Percentiles rank a stretch among this genome's conserved stretches.
Evolutionary conservation across 2,113 vertebrate species (phyloP).

Genomic region (Thunnus maccoyii): DNA sequence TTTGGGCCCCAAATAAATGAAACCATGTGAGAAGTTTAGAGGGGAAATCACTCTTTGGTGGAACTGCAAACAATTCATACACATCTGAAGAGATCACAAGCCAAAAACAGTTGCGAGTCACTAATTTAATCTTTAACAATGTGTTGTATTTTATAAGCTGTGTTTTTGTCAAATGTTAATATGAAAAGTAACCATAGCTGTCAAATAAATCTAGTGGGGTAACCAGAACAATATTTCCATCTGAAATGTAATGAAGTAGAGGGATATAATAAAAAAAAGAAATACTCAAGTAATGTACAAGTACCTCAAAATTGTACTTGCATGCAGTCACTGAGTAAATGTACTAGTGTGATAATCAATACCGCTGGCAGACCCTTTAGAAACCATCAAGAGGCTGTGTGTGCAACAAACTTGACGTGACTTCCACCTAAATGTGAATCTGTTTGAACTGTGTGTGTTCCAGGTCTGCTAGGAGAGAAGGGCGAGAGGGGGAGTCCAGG

Average conservation of each 20-base stretch:
- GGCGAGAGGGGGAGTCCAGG: constrained; percentile 75
- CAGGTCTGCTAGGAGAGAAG: constrained; percentile 74
- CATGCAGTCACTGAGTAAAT: not conserved
- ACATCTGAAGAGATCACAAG: not conserved
- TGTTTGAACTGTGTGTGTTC: constrained; percentile 25
- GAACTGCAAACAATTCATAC: too few relatives aligned
- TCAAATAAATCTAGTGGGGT: too few relatives aligned
- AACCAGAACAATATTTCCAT: not conserved
- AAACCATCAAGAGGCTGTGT: not conserved
- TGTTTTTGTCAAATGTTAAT: not conserved
- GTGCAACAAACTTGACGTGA: not conserved
- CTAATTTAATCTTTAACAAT: not conserved
- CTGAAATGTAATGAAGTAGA: not conserved
- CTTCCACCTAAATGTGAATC: not conserved
- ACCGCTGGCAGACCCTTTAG: not conserved
- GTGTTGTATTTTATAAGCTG: not conserved
- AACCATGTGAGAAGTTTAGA: too few relatives aligned
- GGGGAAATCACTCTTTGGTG: not conserved
- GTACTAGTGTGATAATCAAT: not conserved
- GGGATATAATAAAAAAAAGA: not conserved
- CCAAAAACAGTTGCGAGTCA: too few relatives aligned
- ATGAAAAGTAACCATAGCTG: too few relatives aligned
- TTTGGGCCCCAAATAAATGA: too few relatives aligned
- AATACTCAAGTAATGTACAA: not conserved
- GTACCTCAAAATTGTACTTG: not conserved